phyloP scores from a whole-genome alignment of 1,140 invertebrate species.

The Nephila pilipes region DNA sequence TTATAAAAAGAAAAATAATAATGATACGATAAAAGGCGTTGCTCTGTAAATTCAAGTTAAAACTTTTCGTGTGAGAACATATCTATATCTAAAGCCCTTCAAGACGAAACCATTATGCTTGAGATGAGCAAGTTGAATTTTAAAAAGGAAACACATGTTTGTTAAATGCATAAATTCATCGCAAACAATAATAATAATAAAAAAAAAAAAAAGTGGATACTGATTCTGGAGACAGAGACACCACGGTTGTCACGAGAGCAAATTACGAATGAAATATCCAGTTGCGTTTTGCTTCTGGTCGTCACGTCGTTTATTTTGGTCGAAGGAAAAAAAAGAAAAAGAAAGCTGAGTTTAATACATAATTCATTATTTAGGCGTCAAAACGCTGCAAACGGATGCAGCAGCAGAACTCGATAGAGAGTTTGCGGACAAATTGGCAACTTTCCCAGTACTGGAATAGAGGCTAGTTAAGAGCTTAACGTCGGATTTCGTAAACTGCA shows the following conservation, averaged over 20 bases:
- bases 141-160: slow-evolving; percentile 57
- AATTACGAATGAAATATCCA: slow-evolving; percentile 75
- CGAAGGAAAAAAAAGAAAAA: slow-evolving; percentile 48
- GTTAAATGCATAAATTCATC: slow-evolving; percentile 70
- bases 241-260: slow-evolving; percentile 63
- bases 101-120: slow-evolving; percentile 28
- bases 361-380: slow-evolving; percentile 74
- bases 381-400: slow-evolving; percentile 69
- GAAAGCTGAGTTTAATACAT: slow-evolving; percentile 71
- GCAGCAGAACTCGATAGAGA: slow-evolving; percentile 60
- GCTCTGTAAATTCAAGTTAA: not conserved
- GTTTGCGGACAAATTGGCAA: slow-evolving; percentile 73
- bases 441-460: slow-evolving; percentile 52
- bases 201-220: slow-evolving; percentile 34
- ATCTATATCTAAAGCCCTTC: not conserved
- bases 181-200: slow-evolving; percentile 34
- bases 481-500: slow-evolving; percentile 34
- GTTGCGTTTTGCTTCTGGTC: slow-evolving; percentile 67
- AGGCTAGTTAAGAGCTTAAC: slow-evolving; percentile 53
- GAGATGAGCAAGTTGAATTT: slow-evolving; percentile 55
- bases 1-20: too few species aligned
- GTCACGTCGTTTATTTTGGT: slow-evolving; percentile 63
- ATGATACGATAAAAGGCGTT: not conserved
- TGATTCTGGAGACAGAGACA: slow-evolving; percentile 46
- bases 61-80: not conserved